Percentiles rank a stretch among this genome's conserved stretches.
Evolutionary conservation across 2,113 vertebrate species (phyloP).

Genomic region (Oryzias celebensis): DNA sequence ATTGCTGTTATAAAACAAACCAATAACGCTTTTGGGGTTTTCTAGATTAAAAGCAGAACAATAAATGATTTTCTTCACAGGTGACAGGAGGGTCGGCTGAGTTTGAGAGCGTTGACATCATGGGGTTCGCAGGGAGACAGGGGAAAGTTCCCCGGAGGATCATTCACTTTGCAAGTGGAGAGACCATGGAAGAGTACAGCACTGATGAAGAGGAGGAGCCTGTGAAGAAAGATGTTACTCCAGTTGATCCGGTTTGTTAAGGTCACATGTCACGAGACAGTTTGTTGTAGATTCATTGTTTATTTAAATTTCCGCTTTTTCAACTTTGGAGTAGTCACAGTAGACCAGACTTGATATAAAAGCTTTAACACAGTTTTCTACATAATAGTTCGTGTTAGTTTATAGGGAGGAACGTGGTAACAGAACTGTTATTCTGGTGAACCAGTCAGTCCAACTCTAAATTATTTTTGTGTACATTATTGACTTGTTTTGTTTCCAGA

Average conservation of each 20-base stretch:
- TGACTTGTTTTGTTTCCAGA: too few species aligned
- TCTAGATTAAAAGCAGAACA: too few species aligned
- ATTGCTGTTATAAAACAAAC: too few species aligned
- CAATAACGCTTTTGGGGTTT: too few species aligned
- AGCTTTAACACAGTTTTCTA: too few species aligned
- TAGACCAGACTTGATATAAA: too few species aligned
- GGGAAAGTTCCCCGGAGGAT: conserved; percentile 88
- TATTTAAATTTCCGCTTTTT: neutral
- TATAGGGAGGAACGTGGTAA: too few species aligned
- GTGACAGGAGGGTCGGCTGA: conserved; percentile 70
- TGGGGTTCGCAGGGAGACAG: conserved; percentile 76
- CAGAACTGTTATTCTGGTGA: too few species aligned
- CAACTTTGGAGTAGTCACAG: neutral
- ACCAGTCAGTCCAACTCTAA: too few species aligned
- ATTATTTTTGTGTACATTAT: too few species aligned
- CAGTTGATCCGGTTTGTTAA: conserved; percentile 84
- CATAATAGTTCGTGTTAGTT: too few species aligned
- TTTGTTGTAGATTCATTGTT: neutral
- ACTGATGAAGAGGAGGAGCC: conserved; percentile 93
- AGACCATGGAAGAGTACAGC: conserved; percentile 98
- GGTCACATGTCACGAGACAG: neutral
- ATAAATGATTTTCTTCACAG: conserved; percentile 25
- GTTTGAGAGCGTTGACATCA: conserved; percentile 92
- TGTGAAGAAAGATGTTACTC: conserved; percentile 81
- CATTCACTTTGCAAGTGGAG: conserved; percentile 95